Conservation (phyloP, 2,113 vertebrate genomes). For the Ornithorhynchus anatinus region DNA sequence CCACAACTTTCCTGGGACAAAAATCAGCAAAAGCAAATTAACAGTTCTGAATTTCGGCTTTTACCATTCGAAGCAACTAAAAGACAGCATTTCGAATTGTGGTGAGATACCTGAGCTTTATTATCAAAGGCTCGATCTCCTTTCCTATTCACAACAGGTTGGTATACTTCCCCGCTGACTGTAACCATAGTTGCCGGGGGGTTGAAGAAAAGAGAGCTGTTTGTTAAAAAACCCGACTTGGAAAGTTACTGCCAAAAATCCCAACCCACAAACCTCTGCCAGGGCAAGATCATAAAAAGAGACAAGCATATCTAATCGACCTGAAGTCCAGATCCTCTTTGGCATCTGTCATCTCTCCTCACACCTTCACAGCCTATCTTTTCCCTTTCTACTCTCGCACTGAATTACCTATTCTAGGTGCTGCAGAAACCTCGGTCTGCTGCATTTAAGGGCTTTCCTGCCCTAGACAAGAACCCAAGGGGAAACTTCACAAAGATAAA, state of each 20-base stretch:
- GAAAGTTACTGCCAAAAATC: background rate
- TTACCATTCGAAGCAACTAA: background rate
- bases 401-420: background rate
- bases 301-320: background rate
- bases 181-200: background rate
- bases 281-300: background rate
- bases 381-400: background rate
- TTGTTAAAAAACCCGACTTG: background rate
- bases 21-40: background rate
- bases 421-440: too few species aligned
- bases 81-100: background rate
- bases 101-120: background rate
- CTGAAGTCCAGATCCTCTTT: background rate
- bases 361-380: background rate
- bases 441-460: background rate
- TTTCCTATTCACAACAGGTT: background rate
- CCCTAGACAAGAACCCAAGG: background rate
- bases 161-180: background rate
- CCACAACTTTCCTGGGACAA: background rate
- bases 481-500: background rate
- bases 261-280: background rate
- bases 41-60: conserved; percentile 5
- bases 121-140: background rate
- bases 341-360: background rate
- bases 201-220: background rate